Base-by-base conservation (phyloP, 2,113 vertebrate species). In the Oreochromis spilurus region DNA sequence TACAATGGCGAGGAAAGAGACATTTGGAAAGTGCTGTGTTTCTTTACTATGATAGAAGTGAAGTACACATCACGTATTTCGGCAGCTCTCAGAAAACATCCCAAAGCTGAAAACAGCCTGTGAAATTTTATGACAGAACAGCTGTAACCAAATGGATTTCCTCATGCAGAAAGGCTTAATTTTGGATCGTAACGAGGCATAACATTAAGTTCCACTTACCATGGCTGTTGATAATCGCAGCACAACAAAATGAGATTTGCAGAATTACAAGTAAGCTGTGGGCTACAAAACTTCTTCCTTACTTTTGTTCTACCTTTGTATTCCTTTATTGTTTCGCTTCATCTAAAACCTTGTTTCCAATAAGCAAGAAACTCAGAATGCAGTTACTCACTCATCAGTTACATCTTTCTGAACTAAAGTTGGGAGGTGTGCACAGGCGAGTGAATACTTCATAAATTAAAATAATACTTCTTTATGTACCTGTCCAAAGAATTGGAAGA, bases 181-280 rank as follows among this genome's bases (percentile, higher is more conserved):
- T 91, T 84, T 89, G 80, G 79, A 78, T 83, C 38, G 81, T 90
- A 91, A 93, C 79, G 48, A 91, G 84, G 81, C 91, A 88, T 86
- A 84, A 88, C 91, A 92, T 93, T 84, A 88, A 91, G 84, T 93
- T 89, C 79, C 89, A 85, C 84, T 88, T 50, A 85, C 85, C 50
- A 24, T 80, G 77, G 65, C 91, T 65, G 93, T 90, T 85, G 83
- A 87, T 93, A 90, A 94, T 90, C 80, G 40, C 67, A 54, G 84
- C 91, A 88, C 89, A 93, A 87, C 84, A 89, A 94, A 93, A 93
- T 87, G 72, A 88, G 86, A 94, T 92, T 92, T 94, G 77, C 65
- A 86, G 84, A 90, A 91, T 92, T 84, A 92, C 72, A 91, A 93
- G 54, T 57, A 29, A n/a, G 90, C 87, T 93, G 54, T 62, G 58